Percentiles rank a stretch among this genome's conserved stretches.
These are phyloP conservation scores for Argopecten irradians DNA, from an alignment of 1,140 invertebrate species.

Conservation along the genomic window DNA sequence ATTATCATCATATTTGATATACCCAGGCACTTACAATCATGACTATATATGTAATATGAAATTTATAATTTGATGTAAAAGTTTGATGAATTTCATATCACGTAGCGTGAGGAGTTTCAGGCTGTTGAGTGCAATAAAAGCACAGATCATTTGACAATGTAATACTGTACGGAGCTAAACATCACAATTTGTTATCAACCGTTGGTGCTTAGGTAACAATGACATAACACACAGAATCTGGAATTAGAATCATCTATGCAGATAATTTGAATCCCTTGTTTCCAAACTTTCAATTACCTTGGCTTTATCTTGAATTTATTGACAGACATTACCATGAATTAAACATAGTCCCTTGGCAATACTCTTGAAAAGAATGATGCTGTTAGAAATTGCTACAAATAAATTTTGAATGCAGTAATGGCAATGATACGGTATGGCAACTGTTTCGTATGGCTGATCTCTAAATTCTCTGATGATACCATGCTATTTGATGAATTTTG, in stretches of 20 bases:
- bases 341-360: background rate
- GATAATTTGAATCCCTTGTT: constrained; percentile 2
- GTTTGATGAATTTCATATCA: no score
- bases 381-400: background rate
- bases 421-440: background rate
- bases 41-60: no score
- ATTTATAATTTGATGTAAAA: no score
- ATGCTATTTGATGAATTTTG: background rate
- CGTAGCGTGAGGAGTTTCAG: no score
- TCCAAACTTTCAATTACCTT: background rate
- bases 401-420: background rate
- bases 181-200: no score
- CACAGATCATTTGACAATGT: no score
- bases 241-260: background rate
- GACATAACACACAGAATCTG: background rate
- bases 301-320: background rate
- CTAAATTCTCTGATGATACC: background rate
- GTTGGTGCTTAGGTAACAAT: no score
- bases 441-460: background rate
- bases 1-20: no score
- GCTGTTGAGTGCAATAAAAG: no score
- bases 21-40: no score
- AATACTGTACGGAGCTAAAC: background rate
- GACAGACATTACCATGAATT: background rate
- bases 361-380: background rate